A percentile compares a stretch with the other conserved stretches of the same genome.
Conservation (phyloP, 2,888 invertebrate genomes). For the Aquatica leii region DNA sequence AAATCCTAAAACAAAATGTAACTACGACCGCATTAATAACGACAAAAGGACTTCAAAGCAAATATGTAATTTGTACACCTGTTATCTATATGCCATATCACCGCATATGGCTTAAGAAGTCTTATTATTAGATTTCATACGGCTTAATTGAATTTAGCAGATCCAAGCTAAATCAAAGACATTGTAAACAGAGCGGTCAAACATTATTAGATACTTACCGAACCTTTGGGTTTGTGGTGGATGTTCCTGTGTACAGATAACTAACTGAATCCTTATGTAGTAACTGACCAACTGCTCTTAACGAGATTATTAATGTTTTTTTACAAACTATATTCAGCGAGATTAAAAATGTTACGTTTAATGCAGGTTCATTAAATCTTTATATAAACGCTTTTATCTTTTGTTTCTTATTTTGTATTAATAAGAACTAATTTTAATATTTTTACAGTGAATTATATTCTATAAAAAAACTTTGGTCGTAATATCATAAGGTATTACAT, state of each 20-base stretch:
- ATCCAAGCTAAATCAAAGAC: constrained; percentile 29
- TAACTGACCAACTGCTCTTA: background rate
- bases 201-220: constrained; percentile 26
- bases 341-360: too few species aligned
- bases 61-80: constrained; percentile 33
- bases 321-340: too few species aligned
- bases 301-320: constrained; percentile 3
- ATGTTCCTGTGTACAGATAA: background rate
- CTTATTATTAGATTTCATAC: constrained; percentile 21
- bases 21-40: too few species aligned
- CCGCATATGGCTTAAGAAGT: constrained; percentile 24
- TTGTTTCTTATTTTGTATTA: too few species aligned
- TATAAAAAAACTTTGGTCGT: too few species aligned
- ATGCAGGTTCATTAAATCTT: too few species aligned
- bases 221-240: constrained; percentile 19
- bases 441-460: too few species aligned
- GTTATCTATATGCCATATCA: constrained; percentile 9
- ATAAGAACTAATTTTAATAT: too few species aligned
- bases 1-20: too few species aligned
- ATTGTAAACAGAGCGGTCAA: constrained; percentile 25
- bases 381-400: too few species aligned
- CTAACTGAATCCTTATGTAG: background rate
- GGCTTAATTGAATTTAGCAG: constrained; percentile 28
- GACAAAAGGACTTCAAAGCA: constrained; percentile 40
- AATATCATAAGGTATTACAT: too few species aligned